These are phyloP conservation scores for Strix aluco DNA, from an alignment of 2,113 vertebrate genomes.

Conservation along the genomic window DNA sequence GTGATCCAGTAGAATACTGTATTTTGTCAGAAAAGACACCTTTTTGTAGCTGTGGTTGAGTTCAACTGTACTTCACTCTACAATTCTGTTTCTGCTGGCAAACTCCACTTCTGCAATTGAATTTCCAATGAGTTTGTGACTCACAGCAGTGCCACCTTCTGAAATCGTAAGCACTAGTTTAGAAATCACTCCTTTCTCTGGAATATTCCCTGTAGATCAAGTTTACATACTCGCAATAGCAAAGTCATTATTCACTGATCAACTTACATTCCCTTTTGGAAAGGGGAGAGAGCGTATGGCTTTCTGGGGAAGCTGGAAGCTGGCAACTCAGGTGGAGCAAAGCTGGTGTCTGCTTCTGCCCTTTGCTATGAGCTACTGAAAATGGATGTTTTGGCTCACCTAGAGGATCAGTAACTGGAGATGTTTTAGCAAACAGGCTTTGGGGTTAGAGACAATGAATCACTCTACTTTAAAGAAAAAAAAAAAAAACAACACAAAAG, in stretches of 20 bases:
- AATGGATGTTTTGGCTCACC: not conserved
- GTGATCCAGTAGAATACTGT: not conserved
- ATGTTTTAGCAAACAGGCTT: not conserved
- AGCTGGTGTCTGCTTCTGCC: not conserved
- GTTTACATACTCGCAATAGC: not conserved
- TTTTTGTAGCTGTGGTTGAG: not conserved
- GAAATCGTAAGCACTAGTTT: not conserved
- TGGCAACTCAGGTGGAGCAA: not conserved
- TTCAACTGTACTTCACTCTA: not conserved
- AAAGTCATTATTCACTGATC: not conserved
- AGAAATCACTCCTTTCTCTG: conserved; percentile 3
- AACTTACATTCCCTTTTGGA: not conserved
- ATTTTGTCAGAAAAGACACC: not conserved
- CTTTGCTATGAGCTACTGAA: not conserved
- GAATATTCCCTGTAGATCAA: not conserved
- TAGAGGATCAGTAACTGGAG: not conserved
- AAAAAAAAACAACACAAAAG: not conserved
- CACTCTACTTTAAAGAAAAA: not conserved
- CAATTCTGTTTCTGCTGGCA: not conserved
- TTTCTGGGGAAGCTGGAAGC: not conserved
- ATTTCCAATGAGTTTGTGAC: not conserved
- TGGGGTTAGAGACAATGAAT: not conserved
- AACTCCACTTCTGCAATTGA: not conserved
- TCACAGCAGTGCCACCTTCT: not conserved
- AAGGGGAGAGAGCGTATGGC: not conserved